Conservation (phyloP, 2,113 vertebrate genomes). For the Corythornis cristatus region DNA sequence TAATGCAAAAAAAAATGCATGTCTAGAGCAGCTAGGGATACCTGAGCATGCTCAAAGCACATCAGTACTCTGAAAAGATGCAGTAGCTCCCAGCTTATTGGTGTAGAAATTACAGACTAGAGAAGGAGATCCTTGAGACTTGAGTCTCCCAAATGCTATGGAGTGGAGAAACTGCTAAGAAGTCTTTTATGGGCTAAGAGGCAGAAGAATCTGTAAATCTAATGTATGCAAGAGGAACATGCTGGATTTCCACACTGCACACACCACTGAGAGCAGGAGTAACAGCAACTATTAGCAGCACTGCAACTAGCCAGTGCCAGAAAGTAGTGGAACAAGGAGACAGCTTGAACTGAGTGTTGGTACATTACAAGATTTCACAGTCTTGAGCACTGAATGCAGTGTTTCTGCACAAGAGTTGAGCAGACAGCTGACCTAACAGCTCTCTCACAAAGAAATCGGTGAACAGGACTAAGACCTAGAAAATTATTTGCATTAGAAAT, state of each 20-base stretch:
- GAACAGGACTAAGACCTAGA: neutral
- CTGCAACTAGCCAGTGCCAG: constrained; percentile 16
- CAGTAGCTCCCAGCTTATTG: neutral
- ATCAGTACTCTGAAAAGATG: neutral
- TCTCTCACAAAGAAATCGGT: neutral
- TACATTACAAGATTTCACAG: neutral
- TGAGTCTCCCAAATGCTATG: neutral
- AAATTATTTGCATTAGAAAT: neutral
- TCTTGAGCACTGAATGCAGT: neutral
- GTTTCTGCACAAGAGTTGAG: neutral
- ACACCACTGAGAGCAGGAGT: neutral
- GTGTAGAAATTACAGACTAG: neutral
- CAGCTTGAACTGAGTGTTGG: neutral
- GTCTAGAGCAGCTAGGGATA: neutral
- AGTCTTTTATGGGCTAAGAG: neutral
- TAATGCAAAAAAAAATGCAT: neutral
- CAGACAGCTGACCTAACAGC: neutral
- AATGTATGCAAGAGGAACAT: neutral
- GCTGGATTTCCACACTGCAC: neutral
- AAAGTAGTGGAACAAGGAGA: constrained; percentile 6
- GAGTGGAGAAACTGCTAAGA: neutral
- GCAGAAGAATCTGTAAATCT: neutral
- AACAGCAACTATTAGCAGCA: neutral
- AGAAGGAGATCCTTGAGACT: neutral
- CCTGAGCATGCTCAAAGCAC: neutral